Percentiles rank a stretch among this genome's conserved stretches.
phyloP scores from a whole-genome alignment of 2,113 vertebrate genomes.

The Sphyrna mokarran region DNA sequence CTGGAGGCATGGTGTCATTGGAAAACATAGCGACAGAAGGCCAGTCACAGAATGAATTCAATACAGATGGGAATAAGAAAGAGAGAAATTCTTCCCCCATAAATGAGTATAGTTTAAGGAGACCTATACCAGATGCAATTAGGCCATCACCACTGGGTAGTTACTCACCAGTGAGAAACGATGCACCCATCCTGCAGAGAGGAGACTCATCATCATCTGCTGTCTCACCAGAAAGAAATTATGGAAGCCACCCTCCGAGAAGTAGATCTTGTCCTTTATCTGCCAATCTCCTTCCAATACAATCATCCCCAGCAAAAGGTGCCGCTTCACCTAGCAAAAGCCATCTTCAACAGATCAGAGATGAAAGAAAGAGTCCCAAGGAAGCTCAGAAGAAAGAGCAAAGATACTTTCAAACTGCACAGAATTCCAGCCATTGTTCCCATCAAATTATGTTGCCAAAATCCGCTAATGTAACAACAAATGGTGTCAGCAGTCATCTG shows the following conservation, averaged over 20 bases:
- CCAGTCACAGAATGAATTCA: conserved; percentile 11
- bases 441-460: background rate
- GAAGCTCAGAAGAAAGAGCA: background rate
- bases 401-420: conserved; percentile 15
- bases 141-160: conserved; percentile 86
- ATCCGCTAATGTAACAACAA: background rate
- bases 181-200: conserved; percentile 62
- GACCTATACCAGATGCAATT: conserved; percentile 57
- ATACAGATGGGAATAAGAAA: background rate
- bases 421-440: conserved; percentile 13
- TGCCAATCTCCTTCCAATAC: conserved; percentile 55
- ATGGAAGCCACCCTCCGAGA: conserved; percentile 55
- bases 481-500: conserved; percentile 2
- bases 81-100: background rate
- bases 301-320: conserved; percentile 49
- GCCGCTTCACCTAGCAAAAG: conserved; percentile 40
- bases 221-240: conserved; percentile 53
- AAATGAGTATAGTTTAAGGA: conserved; percentile 38
- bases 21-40: conserved; percentile 18
- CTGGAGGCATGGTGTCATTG: conserved; percentile 14
- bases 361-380: conserved; percentile 30
- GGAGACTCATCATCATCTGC: conserved; percentile 70
- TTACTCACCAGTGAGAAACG: conserved; percentile 78
- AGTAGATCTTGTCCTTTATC: conserved; percentile 56
- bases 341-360: conserved; percentile 43